phyloP scores from a whole-genome alignment of 2,888 invertebrate species.

The Euplagia quadripunctaria region DNA sequence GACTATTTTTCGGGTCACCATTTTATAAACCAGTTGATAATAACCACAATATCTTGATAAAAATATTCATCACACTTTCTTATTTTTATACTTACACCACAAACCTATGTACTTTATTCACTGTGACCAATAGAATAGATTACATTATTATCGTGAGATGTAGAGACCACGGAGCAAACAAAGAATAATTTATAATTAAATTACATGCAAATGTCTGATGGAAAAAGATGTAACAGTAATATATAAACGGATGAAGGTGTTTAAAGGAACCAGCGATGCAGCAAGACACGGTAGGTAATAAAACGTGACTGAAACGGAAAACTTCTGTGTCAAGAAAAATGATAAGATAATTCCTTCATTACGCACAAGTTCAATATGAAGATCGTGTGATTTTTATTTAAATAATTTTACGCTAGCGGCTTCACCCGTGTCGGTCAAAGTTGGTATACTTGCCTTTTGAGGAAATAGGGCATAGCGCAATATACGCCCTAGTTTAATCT shows the following conservation, averaged over 20 bases:
- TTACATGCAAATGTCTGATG: constrained; percentile 14
- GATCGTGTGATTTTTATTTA: background rate
- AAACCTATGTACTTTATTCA: background rate
- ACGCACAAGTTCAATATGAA: constrained; percentile 1
- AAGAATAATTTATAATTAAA: constrained; percentile 11
- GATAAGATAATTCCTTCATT: constrained; percentile 9
- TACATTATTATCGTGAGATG: background rate
- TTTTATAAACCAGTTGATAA: background rate
- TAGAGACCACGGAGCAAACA: background rate
- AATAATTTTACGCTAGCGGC: background rate
- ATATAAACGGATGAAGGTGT: constrained; percentile 57
- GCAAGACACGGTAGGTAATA: constrained; percentile 42
- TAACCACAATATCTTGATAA: too few relatives aligned
- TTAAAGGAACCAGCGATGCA: constrained; percentile 63
- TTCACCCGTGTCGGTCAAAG: background rate
- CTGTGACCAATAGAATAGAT: background rate
- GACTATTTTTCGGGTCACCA: background rate
- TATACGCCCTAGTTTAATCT: too few relatives aligned
- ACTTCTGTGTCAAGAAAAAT: constrained; percentile 8
- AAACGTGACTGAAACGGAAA: constrained; percentile 51
- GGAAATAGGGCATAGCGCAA: too few relatives aligned
- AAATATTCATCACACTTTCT: background rate
- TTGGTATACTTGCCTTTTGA: background rate
- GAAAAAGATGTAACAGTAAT: constrained; percentile 13
- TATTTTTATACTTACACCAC: background rate